Evolutionary conservation across 2,888 invertebrate genomes (phyloP).

Genomic region (Acleris sparsana): DNA sequence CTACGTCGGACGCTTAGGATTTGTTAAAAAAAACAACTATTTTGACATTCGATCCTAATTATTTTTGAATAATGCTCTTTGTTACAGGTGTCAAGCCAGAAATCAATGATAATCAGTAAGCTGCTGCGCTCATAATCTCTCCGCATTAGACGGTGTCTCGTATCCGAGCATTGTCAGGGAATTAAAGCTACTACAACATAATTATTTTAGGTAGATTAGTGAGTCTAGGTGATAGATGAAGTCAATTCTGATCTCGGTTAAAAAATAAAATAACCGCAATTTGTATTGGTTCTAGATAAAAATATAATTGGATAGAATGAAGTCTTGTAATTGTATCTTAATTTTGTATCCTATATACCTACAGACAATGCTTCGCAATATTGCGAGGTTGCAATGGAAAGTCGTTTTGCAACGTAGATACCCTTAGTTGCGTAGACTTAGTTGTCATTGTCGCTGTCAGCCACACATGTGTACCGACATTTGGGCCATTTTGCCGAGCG

Average conservation of each 20-base stretch:
- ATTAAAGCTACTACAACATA: constrained; percentile 49
- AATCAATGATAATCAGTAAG: constrained; percentile 55
- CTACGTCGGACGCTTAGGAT: constrained; percentile 59
- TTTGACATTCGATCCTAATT: constrained; percentile 79
- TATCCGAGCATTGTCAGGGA: constrained; percentile 29
- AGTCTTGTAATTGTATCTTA: no score
- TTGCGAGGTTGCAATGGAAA: neutral
- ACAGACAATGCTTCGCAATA: no score
- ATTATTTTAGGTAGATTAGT: constrained; percentile 51
- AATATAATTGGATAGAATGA: no score
- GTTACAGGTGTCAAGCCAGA: constrained; percentile 52
- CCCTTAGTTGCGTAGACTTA: constrained; percentile 3
- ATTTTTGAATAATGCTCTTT: constrained; percentile 74
- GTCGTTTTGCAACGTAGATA: neutral
- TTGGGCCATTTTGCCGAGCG: constrained; percentile 29
- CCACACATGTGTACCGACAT: constrained; percentile 6
- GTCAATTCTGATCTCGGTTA: no score
- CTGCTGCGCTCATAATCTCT: constrained; percentile 56
- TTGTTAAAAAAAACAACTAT: constrained; percentile 64
- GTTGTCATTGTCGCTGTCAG: neutral
- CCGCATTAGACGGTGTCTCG: constrained; percentile 54
- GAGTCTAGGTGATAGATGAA: constrained; percentile 44
- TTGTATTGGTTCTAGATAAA: no score
- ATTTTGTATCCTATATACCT: no score
- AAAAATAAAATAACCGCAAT: no score